Conservation (phyloP, 1,140 invertebrate genomes). For the Drosophila kepulauana region DNA sequence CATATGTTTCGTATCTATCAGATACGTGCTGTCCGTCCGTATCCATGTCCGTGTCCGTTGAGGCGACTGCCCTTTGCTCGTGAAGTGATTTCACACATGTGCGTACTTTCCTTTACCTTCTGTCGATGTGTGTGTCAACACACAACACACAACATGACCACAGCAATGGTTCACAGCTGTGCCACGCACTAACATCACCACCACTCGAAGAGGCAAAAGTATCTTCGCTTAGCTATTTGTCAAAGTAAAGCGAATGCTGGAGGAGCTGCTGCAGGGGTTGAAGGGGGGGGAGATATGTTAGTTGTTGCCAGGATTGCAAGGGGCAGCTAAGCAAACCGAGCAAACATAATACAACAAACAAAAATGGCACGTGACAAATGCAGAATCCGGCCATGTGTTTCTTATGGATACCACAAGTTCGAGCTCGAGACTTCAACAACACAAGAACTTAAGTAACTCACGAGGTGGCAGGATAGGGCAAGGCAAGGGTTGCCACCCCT, state of each 20-base stretch:
- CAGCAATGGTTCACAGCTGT: constrained; percentile 78
- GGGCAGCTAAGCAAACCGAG: constrained; percentile 19
- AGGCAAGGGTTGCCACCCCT: constrained; percentile 16
- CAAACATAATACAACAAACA: constrained; percentile 26
- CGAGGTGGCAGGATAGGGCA: background rate
- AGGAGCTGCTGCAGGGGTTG: background rate
- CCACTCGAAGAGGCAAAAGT: constrained; percentile 33
- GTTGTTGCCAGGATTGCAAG: constrained; percentile 6
- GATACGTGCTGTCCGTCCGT: constrained; percentile 49
- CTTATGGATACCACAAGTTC: constrained; percentile 9
- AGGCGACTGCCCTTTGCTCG: constrained; percentile 29
- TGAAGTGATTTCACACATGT: constrained; percentile 78
- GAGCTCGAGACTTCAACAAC: constrained; percentile 7
- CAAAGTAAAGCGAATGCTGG: constrained; percentile 22
- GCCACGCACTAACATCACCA: constrained; percentile 21
- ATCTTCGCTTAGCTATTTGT: constrained; percentile 64
- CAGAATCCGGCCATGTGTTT: constrained; percentile 30
- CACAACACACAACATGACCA: constrained; percentile 63
- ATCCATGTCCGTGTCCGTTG: constrained; percentile 3
- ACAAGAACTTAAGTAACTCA: constrained; percentile 12
- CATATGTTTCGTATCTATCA: constrained; percentile 82
- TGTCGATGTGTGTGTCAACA: constrained; percentile 40
- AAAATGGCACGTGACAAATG: constrained; percentile 56
- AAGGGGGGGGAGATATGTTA: background rate
- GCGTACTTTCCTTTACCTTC: constrained; percentile 5